Evolutionary conservation across 2,113 vertebrate genomes (phyloP).

Genomic region (Crotalus horridus): DNA sequence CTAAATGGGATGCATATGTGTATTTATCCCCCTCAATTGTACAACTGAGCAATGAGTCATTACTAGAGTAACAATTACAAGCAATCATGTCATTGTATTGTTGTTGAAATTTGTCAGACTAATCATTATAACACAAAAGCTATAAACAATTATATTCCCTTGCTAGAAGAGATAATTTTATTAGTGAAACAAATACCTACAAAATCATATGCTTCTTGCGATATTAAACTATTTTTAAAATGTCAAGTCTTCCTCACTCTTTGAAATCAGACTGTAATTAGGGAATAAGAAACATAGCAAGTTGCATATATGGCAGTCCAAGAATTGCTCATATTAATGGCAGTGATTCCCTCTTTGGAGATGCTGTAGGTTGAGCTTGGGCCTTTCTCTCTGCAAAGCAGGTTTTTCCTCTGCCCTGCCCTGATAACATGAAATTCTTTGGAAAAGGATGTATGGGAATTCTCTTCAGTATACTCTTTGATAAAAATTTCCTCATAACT

Average conservation of each 20-base stretch:
- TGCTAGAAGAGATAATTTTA: background rate
- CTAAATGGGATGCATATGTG: background rate
- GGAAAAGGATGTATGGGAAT: background rate
- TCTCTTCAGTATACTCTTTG: background rate
- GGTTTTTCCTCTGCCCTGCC: background rate
- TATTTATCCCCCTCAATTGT: background rate
- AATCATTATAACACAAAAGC: background rate
- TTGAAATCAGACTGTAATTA: constrained; percentile 5
- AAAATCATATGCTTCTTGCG: background rate
- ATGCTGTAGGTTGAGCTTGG: background rate
- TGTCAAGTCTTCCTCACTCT: background rate
- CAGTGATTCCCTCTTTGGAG: background rate
- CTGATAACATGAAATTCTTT: background rate
- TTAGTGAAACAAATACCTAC: background rate
- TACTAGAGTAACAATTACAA: background rate
- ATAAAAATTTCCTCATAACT: background rate
- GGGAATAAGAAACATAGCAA: background rate
- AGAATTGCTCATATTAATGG: background rate
- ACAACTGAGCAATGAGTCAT: background rate
- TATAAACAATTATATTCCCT: background rate
- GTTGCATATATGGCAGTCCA: background rate
- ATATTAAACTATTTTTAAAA: background rate
- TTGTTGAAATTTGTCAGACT: background rate
- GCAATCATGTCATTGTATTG: background rate
- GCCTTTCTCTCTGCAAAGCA: background rate